Conservation (phyloP, 2,113 vertebrate species). For the Pontoporia blainvillei region DNA sequence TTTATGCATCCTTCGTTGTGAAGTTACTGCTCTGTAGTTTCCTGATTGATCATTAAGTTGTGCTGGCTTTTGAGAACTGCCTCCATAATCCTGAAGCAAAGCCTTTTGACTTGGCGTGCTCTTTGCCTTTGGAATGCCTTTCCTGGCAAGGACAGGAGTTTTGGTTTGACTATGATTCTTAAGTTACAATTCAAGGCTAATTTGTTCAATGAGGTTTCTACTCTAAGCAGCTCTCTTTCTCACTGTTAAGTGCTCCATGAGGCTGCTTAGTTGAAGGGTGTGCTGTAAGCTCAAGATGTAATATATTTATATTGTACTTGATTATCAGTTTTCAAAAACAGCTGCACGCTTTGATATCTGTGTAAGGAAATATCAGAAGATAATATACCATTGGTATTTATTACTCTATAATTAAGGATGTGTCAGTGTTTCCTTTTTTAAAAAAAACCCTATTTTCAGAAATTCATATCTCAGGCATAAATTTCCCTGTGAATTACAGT, state of each 20-base stretch:
- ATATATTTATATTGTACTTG: slow-evolving; percentile 61
- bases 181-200: slow-evolving; percentile 72
- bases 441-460: slow-evolving; percentile 79
- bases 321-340: slow-evolving; percentile 81
- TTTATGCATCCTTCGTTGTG: slow-evolving; percentile 51
- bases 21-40: slow-evolving; percentile 47
- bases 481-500: slow-evolving; percentile 76
- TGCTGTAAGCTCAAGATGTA: slow-evolving; percentile 69
- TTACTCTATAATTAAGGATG: slow-evolving; percentile 84
- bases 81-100: slow-evolving; percentile 58
- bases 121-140: slow-evolving; percentile 68
- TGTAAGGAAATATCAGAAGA: slow-evolving; percentile 79
- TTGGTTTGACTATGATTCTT: slow-evolving; percentile 65
- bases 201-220: slow-evolving; percentile 68
- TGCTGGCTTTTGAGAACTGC: slow-evolving; percentile 57
- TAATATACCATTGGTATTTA: slow-evolving; percentile 83
- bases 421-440: slow-evolving; percentile 80
- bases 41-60: slow-evolving; percentile 70
- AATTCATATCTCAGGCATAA: slow-evolving; percentile 81
- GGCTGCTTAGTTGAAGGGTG: slow-evolving; percentile 55
- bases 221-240: slow-evolving; percentile 52
- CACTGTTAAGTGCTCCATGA: slow-evolving; percentile 48
- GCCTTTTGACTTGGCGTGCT: slow-evolving; percentile 52
- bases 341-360: slow-evolving; percentile 74
- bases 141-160: slow-evolving; percentile 66